These are phyloP conservation scores for Euwallacea similis DNA, from an alignment of 1,140 invertebrate genomes.

Conservation along the genomic window DNA sequence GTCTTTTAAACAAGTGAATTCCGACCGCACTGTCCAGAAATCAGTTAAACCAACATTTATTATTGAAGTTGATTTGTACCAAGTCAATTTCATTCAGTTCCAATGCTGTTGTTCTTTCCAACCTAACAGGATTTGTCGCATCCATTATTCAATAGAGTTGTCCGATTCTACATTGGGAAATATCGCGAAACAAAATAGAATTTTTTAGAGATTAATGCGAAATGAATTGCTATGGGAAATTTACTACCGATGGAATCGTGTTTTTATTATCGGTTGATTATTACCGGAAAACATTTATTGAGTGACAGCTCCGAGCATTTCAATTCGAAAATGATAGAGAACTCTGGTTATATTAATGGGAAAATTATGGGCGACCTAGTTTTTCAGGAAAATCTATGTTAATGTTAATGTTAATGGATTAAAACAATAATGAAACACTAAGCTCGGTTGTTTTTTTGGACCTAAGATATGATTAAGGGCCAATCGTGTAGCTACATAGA, in stretches of 20 bases:
- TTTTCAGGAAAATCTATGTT: too few relatives aligned
- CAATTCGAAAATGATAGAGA: too few relatives aligned
- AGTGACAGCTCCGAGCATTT: too few relatives aligned
- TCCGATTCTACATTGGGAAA: neutral
- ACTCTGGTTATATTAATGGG: too few relatives aligned
- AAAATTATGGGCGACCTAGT: too few relatives aligned
- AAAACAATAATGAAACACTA: neutral
- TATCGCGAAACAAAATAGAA: constrained; percentile 5
- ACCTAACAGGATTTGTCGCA: constrained; percentile 20
- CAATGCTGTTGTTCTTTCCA: constrained; percentile 11
- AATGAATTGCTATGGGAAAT: neutral
- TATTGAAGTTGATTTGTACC: neutral
- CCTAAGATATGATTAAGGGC: neutral
- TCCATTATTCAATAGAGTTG: constrained; percentile 23
- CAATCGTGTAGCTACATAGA: neutral
- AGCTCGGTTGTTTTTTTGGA: neutral
- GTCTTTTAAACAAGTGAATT: too few relatives aligned
- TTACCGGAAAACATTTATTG: too few relatives aligned
- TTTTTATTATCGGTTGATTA: too few relatives aligned
- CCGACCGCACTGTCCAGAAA: too few relatives aligned
- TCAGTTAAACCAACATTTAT: too few relatives aligned
- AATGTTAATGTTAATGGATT: too few relatives aligned
- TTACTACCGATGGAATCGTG: neutral
- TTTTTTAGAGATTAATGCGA: neutral
- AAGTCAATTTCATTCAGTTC: neutral